A percentile compares a stretch with the other conserved stretches of the same genome.
Conservation (phyloP, 2,888 invertebrate species). For the Tipula helvola region DNA sequence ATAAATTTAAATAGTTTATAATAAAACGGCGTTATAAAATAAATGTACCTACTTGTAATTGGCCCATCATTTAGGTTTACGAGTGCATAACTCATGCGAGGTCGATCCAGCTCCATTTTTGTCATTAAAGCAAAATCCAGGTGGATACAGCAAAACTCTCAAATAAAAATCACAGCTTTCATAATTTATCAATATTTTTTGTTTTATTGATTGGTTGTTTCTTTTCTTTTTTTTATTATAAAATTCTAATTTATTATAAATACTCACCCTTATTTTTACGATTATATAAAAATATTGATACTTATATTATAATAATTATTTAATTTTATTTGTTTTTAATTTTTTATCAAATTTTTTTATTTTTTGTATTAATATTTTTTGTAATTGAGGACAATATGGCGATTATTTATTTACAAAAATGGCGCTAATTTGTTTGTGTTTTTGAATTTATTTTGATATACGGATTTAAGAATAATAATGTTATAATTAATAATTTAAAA, state of each 20-base stretch:
- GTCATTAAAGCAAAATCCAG: no score
- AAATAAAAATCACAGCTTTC: background rate
- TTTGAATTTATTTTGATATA: background rate
- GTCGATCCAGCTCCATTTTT: no score
- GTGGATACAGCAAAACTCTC: background rate
- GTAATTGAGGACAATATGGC: background rate
- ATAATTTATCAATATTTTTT: background rate
- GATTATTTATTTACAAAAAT: constrained; percentile 4
- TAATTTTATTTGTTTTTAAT: background rate
- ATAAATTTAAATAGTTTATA: no score
- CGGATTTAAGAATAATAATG: background rate
- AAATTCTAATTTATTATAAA: background rate
- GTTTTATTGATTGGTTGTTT: background rate
- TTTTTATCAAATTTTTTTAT: background rate
- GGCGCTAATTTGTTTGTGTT: background rate
- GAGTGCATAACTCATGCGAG: no score
- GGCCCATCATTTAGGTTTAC: no score
- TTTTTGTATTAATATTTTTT: background rate
- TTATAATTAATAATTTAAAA: background rate
- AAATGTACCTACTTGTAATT: no score
- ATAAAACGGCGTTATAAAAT: no score
- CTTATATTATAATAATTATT: background rate
- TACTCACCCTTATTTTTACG: constrained; percentile 4
- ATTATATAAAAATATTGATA: constrained; percentile 4
- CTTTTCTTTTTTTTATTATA: background rate